Evolutionary conservation across 2,888 invertebrate species (phyloP).

Genomic region (Cantharis lateralis): DNA sequence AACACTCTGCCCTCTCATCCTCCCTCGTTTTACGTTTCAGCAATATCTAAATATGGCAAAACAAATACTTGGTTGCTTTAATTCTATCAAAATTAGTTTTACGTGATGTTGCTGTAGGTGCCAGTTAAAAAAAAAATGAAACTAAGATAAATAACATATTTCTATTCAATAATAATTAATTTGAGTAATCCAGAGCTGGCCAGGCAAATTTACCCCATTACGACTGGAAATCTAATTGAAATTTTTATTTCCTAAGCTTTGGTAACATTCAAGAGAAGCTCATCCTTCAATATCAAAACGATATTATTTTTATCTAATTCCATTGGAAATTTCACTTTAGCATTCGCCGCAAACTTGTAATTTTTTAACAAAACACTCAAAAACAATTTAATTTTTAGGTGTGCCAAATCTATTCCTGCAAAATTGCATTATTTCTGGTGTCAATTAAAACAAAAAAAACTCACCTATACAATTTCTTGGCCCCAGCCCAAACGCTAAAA

Average conservation of each 20-base stretch:
- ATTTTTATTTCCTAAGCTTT: background rate
- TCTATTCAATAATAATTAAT: no score
- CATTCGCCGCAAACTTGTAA: background rate
- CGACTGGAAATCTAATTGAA: no score
- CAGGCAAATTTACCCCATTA: no score
- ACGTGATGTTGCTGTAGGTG: no score
- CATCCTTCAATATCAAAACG: background rate
- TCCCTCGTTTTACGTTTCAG: no score
- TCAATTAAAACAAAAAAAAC: background rate
- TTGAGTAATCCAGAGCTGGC: no score
- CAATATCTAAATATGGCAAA: no score
- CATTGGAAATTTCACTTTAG: background rate
- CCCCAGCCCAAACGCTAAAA: slow-evolving; percentile 64
- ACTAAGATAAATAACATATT: no score
- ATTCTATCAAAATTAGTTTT: no score
- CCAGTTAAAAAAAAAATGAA: no score
- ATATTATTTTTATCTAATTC: background rate
- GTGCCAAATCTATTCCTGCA: background rate
- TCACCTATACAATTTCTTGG: slow-evolving; percentile 63
- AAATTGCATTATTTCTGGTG: background rate
- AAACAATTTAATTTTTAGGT: background rate
- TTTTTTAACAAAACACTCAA: background rate
- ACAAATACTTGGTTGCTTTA: no score
- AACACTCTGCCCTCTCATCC: no score
- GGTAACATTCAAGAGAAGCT: background rate